Evolutionary conservation across 2,888 invertebrate species (phyloP), one percentile per base, ranked within the genome.

Genomic region (Sarcophaga carnaria): DNA sequence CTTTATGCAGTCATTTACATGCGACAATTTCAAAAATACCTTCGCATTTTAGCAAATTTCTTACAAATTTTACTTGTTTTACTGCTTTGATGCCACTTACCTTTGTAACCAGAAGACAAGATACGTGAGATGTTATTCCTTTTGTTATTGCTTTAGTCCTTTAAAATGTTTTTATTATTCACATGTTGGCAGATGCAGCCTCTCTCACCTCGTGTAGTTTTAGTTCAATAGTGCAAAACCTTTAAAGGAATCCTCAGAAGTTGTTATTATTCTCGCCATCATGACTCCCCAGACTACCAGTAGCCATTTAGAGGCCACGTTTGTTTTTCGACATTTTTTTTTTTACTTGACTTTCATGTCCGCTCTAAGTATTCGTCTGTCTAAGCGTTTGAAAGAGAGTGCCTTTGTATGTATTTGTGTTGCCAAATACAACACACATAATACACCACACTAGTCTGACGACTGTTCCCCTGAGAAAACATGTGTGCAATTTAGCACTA

Each of bases 401-500:
- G 5, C 27, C 6, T 5, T 22, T 77, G n/a, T 47, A 20, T 76
- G 14, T 76, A 22, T 76, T 14, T 76, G 47, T 78, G 17, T 45
- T 78, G 60, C 60, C 54, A 72, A 83, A 67, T 47, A 69, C 74
- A 78, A 82, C 66, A 82, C 54, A 54, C 4, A 49, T 4, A 14
- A 14, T 14, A 49, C 14, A 49, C 14, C 11, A 49, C 54, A 54
- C 54, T 12, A 60, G 70, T 85, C 69, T 70, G 79, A 81, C 77
- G 87, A 80, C 83, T 75, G 79, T 80, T 83, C 91, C 90, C 90
- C 63, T 66, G 89, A 89, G 89, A 85, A 80, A 90, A 90, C 89
- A 90, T 90, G 90, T 90, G 91, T 91, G 91, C 91, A 91, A 90
- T 91, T 91, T 91, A 91, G 90, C 90, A 90, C 91, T 90, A 89